A percentile compares a stretch with the other conserved stretches of the same genome.
phyloP scores from a whole-genome alignment of 2,888 invertebrate species.

The Troides oblongomaculatus region DNA sequence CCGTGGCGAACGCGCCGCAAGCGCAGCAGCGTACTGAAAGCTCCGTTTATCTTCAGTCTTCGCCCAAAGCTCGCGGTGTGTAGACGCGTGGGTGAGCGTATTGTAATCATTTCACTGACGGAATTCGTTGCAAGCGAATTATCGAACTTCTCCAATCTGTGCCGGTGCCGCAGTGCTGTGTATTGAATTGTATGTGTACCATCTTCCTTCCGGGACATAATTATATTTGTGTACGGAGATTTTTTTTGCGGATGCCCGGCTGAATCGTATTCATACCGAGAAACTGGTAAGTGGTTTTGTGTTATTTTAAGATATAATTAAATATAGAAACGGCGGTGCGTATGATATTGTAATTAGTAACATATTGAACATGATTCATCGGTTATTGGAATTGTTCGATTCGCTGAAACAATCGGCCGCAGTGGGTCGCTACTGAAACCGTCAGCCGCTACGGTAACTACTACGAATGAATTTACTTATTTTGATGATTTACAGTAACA shows the following conservation, averaged over 20 bases:
- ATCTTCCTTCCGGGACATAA: conserved; percentile 34
- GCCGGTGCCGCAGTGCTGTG: conserved; percentile 48
- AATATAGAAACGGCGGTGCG: conserved; percentile 67
- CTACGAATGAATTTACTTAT: too few relatives aligned
- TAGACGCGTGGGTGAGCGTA: conserved; percentile 43
- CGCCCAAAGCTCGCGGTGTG: conserved; percentile 54
- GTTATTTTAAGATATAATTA: conserved; percentile 76
- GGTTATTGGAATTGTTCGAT: conserved; percentile 48
- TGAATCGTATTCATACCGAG: conserved; percentile 57
- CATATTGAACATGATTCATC: conserved; percentile 59
- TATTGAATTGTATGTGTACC: conserved; percentile 38
- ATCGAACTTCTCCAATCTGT: conserved; percentile 49
- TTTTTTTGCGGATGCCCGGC: conserved; percentile 48
- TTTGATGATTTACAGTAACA: too few relatives aligned
- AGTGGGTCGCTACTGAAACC: conserved; percentile 6
- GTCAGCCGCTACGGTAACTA: too few relatives aligned
- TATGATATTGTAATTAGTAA: conserved; percentile 73
- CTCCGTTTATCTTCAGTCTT: conserved; percentile 65
- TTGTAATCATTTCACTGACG: conserved; percentile 38
- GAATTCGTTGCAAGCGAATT: conserved; percentile 45
- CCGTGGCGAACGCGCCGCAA: conserved; percentile 46
- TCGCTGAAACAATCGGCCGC: conserved; percentile 30
- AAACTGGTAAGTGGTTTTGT: conserved; percentile 69
- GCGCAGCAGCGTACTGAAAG: conserved; percentile 69
- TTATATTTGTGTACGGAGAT: conserved; percentile 34